Base-by-base conservation (phyloP, 2,888 invertebrate genomes). In the Charanyca ferruginea region DNA sequence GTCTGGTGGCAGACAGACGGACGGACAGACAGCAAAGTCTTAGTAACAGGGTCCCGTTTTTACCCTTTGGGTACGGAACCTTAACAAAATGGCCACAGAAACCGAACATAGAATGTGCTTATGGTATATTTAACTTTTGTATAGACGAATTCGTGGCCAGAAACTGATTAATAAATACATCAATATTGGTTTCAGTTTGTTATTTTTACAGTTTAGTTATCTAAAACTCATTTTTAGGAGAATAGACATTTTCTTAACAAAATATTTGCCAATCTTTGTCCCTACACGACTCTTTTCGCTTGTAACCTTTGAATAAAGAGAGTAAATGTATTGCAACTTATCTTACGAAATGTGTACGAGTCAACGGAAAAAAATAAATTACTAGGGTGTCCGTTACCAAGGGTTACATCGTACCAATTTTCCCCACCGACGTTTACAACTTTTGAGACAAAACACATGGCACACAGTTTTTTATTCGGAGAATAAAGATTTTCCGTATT, bases 281-380 rank as follows among this genome's bases (percentile, higher is more conserved):
- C 38, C 45, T 41, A 55, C 54, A 63, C 23, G 44, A 35, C 57
- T 54, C 25, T 41, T 47, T 63, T 13, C 16, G 18, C 38, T 32
- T 44, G 44, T 59, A 59, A 59, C 51, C 55, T 68, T 45, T 53
- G 75, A 64, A 64, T 61, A 75, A 74, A 73, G 35, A 65, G 18
- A 51, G 57, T 63, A 73, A 59, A 65, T 70, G 53, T 70, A 66
- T 76, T 59, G 72, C 60, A 64, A 72, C 60, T 73, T 69, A 69
- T 77, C 73, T 63, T 55, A 41, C 44, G 23, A 47, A 69, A 77
- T 77, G 51, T 54, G 35, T 73, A 42, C 49, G 58, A 69, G 58
- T 52, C 65, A 62, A 77, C 44, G 60, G 48, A 70, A 75, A 42
- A 49, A 70, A 75, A 75, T 75, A 75, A 66, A 75, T 75, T 75